Evolutionary conservation across 2,888 invertebrate genomes (phyloP).

Genomic region (Cheilosia pagana): DNA sequence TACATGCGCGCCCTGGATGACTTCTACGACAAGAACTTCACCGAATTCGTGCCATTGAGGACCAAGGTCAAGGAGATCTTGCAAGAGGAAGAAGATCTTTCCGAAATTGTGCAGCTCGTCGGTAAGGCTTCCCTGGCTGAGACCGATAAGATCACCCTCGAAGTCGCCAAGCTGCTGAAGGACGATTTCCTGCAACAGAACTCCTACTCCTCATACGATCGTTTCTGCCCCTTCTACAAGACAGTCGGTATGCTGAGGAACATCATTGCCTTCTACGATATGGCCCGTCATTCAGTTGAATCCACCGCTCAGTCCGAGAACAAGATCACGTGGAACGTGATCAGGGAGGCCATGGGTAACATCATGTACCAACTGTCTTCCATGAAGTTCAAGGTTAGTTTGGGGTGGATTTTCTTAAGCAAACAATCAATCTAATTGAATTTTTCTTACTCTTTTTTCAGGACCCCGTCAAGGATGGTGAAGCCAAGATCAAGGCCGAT

Average conservation of each 20-base stretch:
- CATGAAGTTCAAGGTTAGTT: conserved; percentile 98
- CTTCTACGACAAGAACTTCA: conserved; percentile 99
- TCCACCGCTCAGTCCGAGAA: conserved; percentile 99
- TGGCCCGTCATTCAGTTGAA: conserved; percentile 98
- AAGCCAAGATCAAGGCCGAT: conserved; percentile 97
- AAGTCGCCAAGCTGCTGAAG: conserved; percentile 98
- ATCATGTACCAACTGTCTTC: conserved; percentile 98
- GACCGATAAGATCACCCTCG: conserved; percentile 99
- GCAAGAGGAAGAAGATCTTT: conserved; percentile 99
- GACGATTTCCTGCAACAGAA: conserved; percentile 99
- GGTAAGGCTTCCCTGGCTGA: conserved; percentile 99
- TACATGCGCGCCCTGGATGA: conserved; percentile 99
- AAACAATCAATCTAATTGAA: too few species aligned
- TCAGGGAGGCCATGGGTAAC: conserved; percentile 98
- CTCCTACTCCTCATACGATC: conserved; percentile 97
- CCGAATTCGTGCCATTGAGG: conserved; percentile 97
- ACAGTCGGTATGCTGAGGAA: conserved; percentile 99
- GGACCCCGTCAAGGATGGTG: conserved; percentile 99
- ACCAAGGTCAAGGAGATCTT: conserved; percentile 97
- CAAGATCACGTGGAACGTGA: conserved; percentile 99
- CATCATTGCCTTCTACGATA: conserved; percentile 99
- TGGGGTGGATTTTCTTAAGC: neutral
- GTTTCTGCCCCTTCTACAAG: conserved; percentile 99
- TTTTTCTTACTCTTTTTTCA: conserved; percentile 82
- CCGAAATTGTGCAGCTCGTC: conserved; percentile 99